Evolutionary conservation across 2,797 vertebrate species (phyloP), one percentile per base, ranked within the genome.

Genomic region (Botia kubotai): DNA sequence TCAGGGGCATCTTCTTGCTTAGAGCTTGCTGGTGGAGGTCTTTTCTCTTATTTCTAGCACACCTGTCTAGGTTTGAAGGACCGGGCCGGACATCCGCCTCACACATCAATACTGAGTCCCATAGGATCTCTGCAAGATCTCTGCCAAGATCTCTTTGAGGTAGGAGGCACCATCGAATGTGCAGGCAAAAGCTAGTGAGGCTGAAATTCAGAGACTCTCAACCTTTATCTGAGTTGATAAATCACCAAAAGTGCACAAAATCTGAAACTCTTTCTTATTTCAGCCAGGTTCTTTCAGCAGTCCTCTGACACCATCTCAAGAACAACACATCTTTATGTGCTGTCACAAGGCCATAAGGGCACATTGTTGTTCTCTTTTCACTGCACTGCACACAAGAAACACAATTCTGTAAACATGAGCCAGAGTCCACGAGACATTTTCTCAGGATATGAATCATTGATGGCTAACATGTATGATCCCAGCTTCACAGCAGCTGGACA

Each of bases 11-110:
- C 57, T 48, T 53, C 36, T 63, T 13, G 63, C 71, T 71, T 43
- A n/a, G 73, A 68, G 79, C 74, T 67, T 79, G 71, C 73, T 62
- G 66, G 75, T 43, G 75, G 33, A 67, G 60, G 60, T 55, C 79
- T 79, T 72, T 69, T n/a, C 67, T 77, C 26, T 14, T 75, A 68
- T 73, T 66, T 62, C 74, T 75, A 46, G 78, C 58, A 83, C 76
- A 83, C 74, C 74, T 81, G 74, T 85, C 57, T 78, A 29, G 68
- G 66, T 79, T 67, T 75, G 74, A 39, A 81, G 75, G 70, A 69
- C 63, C 14, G 60, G 36, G 69, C 72, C 77, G 81, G 84, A 83
- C 72, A 69, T 62, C 67, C 75, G 66, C 75, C 75, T 83, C 33
- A 36, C 66, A 71, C 82, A 81, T 81, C 75, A 81, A 81, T 72